Percentiles rank a stretch among this genome's conserved stretches.
These are phyloP conservation scores for Ginglymostoma cirratum DNA, from an alignment of 2,113 vertebrate species.

Conservation along the genomic window DNA sequence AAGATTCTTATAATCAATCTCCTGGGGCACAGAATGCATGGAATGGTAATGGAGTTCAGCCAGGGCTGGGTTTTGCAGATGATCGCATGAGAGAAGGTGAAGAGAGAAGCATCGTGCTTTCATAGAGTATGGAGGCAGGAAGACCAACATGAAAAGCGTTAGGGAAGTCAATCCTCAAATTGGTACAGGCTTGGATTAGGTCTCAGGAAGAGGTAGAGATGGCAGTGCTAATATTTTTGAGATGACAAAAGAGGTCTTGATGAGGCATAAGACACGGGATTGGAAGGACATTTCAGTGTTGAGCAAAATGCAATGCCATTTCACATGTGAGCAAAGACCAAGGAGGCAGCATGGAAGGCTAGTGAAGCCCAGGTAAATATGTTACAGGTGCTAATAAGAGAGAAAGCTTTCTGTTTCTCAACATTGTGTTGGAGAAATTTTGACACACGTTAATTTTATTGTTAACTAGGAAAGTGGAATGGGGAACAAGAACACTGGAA, in stretches of 20 bases:
- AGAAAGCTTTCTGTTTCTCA: not conserved
- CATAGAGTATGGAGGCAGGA: not conserved
- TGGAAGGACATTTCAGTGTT: not conserved
- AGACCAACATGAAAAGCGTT: not conserved
- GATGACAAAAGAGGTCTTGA: not conserved
- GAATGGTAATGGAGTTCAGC: not conserved
- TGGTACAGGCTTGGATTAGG: not conserved
- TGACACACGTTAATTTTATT: not conserved
- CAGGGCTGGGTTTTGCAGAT: not conserved
- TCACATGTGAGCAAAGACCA: not conserved
- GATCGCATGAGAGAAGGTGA: not conserved
- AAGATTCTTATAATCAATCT: not conserved
- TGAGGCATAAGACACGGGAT: not conserved
- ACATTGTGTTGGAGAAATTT: not conserved
- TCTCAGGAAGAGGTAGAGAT: not conserved
- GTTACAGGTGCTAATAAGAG: not conserved
- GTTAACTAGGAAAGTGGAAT: not conserved
- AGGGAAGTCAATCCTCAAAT: not conserved
- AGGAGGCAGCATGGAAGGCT: not conserved
- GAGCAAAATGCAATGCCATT: not conserved
- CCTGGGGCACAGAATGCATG: not conserved
- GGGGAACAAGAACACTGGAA: not conserved
- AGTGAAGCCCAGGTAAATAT: not conserved
- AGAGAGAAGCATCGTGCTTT: not conserved
- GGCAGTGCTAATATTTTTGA: not conserved